Evolutionary conservation across 2,113 vertebrate genomes (phyloP).

Genomic region (Oncorhynchus clarkii): DNA sequence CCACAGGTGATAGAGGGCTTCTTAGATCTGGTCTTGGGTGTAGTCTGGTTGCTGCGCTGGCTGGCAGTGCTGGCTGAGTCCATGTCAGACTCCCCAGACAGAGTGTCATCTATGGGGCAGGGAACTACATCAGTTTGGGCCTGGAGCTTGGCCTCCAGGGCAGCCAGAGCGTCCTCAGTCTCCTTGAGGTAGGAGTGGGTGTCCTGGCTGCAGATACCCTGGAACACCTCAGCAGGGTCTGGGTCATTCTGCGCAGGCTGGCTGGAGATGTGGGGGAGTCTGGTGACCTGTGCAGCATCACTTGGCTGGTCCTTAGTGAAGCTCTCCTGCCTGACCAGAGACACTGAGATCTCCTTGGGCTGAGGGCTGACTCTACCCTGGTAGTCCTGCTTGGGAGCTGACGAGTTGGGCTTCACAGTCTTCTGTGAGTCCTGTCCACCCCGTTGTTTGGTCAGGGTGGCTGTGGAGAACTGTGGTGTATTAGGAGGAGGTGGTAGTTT

Average conservation of each 20-base stretch:
- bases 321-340: slow-evolving; percentile 88
- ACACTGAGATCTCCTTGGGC: slow-evolving; percentile 58
- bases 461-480: slow-evolving; percentile 52
- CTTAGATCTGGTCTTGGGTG: slow-evolving; percentile 48
- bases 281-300: slow-evolving; percentile 64
- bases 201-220: slow-evolving; percentile 76
- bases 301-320: slow-evolving; percentile 88
- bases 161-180: slow-evolving; percentile 88
- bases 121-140: slow-evolving; percentile 49
- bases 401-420: slow-evolving; percentile 63
- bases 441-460: slow-evolving; percentile 66
- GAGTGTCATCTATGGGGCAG: slow-evolving; percentile 78
- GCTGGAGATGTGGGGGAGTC: slow-evolving; percentile 83
- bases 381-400: slow-evolving; percentile 64
- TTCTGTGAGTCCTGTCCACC: slow-evolving; percentile 59
- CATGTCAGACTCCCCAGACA: slow-evolving; percentile 90
- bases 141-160: slow-evolving; percentile 88
- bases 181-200: slow-evolving; percentile 91
- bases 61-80: slow-evolving; percentile 93
- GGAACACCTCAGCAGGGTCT: slow-evolving; percentile 64
- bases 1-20: slow-evolving; percentile 29
- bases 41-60: slow-evolving; percentile 81
- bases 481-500: slow-evolving; percentile 56
- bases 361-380: slow-evolving; percentile 56
- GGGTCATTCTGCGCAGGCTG: slow-evolving; percentile 74